Evolutionary conservation across 2,113 vertebrate species (phyloP).

Genomic region (Prionailurus bengalensis): DNA sequence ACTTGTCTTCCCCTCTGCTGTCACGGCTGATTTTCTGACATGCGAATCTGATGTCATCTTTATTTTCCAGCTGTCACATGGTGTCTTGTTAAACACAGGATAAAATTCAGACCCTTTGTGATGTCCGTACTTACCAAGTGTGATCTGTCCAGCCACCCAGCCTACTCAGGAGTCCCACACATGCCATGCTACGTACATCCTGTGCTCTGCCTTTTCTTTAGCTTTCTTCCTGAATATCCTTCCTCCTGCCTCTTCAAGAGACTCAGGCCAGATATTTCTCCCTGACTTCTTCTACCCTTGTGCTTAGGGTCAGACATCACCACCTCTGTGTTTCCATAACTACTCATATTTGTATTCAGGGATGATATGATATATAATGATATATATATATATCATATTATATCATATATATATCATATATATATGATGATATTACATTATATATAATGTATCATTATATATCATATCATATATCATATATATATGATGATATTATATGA

Average conservation of each 20-base stretch:
- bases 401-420: too few species aligned
- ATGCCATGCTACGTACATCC: rapidly evolving
- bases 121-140: too few species aligned
- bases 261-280: background rate
- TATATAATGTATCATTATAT: too few species aligned
- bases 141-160: rapidly evolving
- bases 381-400: too few species aligned
- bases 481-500: too few species aligned
- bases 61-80: background rate
- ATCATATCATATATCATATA: too few species aligned
- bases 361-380: too few species aligned
- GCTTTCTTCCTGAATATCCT: background rate
- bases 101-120: background rate
- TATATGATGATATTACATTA: too few species aligned
- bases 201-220: too few species aligned
- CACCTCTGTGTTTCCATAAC: background rate
- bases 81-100: too few species aligned
- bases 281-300: background rate
- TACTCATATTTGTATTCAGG: background rate
- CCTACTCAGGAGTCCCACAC: too few species aligned
- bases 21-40: background rate
- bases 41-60: background rate
- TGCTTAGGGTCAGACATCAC: background rate
- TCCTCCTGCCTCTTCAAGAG: background rate
- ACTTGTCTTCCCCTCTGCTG: background rate